A percentile compares a stretch with the other conserved stretches of the same genome.
Conservation (phyloP, 2,113 vertebrate species). For the Eublepharis macularius region DNA sequence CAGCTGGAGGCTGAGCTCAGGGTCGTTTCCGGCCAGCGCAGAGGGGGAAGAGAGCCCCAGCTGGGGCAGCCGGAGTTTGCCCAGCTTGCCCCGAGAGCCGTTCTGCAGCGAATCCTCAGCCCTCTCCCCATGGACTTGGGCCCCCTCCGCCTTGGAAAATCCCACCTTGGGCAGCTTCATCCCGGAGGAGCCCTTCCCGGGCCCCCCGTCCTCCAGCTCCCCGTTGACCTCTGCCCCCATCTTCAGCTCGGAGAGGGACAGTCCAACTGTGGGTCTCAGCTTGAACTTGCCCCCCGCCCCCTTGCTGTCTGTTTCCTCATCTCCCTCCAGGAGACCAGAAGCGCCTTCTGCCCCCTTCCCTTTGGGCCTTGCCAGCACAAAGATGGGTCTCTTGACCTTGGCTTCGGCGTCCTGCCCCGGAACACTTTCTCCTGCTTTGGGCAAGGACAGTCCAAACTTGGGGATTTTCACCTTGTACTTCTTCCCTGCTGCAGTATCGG, state of each 20-base stretch:
- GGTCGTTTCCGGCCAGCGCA: conserved; percentile 56
- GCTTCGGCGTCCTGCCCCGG: neutral
- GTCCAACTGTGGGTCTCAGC: conserved; percentile 71
- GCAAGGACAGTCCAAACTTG: conserved; percentile 76
- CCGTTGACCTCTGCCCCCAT: conserved; percentile 30
- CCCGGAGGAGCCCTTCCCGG: conserved; percentile 49
- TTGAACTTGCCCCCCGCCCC: conserved; percentile 70
- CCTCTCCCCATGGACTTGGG: conserved; percentile 59
- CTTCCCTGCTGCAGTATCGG: conserved; percentile 50
- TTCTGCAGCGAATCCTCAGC: conserved; percentile 44
- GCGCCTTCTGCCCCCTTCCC: conserved; percentile 36
- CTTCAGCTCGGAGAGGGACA: conserved; percentile 64
- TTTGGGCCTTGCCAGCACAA: conserved; percentile 73
- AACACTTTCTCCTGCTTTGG: conserved; percentile 45
- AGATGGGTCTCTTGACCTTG: conserved; percentile 67
- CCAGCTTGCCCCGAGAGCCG: conserved; percentile 61
- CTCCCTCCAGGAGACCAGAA: conserved; percentile 16
- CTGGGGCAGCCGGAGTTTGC: conserved; percentile 80
- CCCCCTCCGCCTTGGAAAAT: conserved; percentile 65
- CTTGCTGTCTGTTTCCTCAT: conserved; percentile 45
- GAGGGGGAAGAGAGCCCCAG: conserved; percentile 80
- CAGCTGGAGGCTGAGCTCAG: conserved; percentile 53
- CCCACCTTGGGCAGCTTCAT: conserved; percentile 76
- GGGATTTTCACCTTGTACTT: conserved; percentile 73
- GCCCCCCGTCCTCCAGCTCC: conserved; percentile 28